These are phyloP conservation scores for Macaria liturata DNA, from an alignment of 2,888 invertebrate genomes.

Conservation along the genomic window DNA sequence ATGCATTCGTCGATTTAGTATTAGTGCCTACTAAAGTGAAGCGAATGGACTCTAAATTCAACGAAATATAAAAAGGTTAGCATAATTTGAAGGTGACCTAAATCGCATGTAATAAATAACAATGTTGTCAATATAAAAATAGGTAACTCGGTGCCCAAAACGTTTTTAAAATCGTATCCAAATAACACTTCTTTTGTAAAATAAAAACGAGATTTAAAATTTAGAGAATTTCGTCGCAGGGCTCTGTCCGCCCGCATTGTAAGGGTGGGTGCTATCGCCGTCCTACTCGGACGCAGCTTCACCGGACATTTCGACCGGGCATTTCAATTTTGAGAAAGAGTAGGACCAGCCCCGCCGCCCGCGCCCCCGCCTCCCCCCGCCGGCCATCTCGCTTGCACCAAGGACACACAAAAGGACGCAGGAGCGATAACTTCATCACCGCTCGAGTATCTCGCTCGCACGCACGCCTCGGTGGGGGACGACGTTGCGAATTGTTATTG, in stretches of 20 bases:
- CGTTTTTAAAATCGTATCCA: conserved; percentile 27
- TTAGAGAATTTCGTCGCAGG: conserved; percentile 76
- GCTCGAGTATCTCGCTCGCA: conserved; percentile 76
- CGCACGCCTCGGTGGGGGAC: conserved; percentile 80
- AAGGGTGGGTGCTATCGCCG: conserved; percentile 81
- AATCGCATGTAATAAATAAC: conserved; percentile 31
- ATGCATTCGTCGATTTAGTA: too few species aligned
- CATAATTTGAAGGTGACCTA: conserved; percentile 45
- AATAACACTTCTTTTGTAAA: conserved; percentile 44
- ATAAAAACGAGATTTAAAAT: conserved; percentile 72
- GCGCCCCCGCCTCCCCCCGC: conserved; percentile 57
- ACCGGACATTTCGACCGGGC: conserved; percentile 84
- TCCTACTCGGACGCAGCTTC: conserved; percentile 83
- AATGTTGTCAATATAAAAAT: conserved; percentile 27
- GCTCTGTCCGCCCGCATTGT: conserved; percentile 79
- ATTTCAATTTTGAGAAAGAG: conserved; percentile 85
- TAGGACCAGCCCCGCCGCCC: conserved; percentile 74
- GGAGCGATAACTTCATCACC: conserved; percentile 84
- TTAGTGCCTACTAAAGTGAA: too few species aligned
- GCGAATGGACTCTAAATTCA: conserved; percentile 21
- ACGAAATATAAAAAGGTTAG: conserved; percentile 41
- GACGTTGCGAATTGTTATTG: conserved; percentile 84
- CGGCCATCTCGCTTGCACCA: conserved; percentile 72
- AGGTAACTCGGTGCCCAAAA: conserved; percentile 12
- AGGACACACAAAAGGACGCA: conserved; percentile 84